A percentile compares a stretch with the other conserved stretches of the same genome.
These are phyloP conservation scores for Drosophila subobscura DNA, from an alignment of 1,140 invertebrate genomes.

Conservation along the genomic window DNA sequence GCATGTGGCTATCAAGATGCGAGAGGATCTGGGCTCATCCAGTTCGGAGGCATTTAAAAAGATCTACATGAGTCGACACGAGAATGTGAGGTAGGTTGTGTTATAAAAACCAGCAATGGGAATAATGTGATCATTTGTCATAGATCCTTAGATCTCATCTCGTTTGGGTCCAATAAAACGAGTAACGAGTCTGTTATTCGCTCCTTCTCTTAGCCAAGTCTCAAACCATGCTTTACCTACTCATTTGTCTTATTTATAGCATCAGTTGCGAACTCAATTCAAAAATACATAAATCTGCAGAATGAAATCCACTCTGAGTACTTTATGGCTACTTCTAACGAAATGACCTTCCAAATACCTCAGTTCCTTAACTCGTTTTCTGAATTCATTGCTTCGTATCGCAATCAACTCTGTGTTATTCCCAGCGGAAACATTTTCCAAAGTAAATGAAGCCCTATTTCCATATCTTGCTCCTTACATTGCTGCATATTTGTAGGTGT, in stretches of 20 bases:
- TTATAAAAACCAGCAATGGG: neutral
- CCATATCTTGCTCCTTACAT: neutral
- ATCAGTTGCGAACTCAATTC: no score
- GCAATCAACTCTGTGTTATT: neutral
- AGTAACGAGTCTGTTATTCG: no score
- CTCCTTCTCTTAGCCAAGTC: no score
- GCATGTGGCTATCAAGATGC: conserved; percentile 97
- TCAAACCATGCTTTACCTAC: neutral
- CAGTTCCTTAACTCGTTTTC: conserved; percentile 1
- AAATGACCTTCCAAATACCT: no score
- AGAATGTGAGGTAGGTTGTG: conserved; percentile 93
- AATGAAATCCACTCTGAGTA: no score
- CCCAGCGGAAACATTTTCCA: conserved; percentile 14
- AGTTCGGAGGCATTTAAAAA: conserved; percentile 97
- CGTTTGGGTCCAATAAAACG: no score
- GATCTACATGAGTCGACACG: conserved; percentile 98
- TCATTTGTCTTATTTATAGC: neutral
- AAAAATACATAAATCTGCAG: no score
- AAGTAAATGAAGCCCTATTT: neutral
- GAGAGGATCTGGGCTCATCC: conserved; percentile 94
- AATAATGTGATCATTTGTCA: no score
- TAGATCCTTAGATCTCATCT: no score
- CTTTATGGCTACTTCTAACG: no score
- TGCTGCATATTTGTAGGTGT: conserved; percentile 28
- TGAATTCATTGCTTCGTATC: neutral